Base-by-base conservation (phyloP, 2,113 vertebrate genomes). In the Vulpes ferrilata region DNA sequence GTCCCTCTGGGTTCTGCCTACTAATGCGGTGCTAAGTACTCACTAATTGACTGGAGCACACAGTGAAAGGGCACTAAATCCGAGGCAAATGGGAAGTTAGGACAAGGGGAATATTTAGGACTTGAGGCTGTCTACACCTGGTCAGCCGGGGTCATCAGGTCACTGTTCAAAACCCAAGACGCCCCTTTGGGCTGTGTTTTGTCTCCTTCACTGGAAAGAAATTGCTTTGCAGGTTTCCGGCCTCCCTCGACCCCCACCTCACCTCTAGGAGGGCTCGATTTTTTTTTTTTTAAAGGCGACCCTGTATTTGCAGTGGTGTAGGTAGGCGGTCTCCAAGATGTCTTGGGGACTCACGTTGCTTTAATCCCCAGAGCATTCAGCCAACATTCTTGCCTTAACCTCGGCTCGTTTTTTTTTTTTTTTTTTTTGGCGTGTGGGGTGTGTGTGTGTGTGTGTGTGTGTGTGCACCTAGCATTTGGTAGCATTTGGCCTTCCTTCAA, bases 61-160 rank as follows among this genome's bases (percentile, higher is more conserved):
- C 59, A 73, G 91, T 43, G 93, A 95, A 94, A 89, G 89, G 90
- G 12, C 95, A 53, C 83, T 48, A 65, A 79, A 79, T 48, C 95
- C 85, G 23, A 79, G 82, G 73, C 93, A 95, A 91, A 94, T 30
- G 67, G 93, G 81, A 91, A 93, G 53, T 84, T 59, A 51, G 87
- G 79, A 95, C 93, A 92, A 78, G 60, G 88, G 84, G 93, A 80
- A 87, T 76, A 96, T 92, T 97, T 97, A 93, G 94, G 90, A 88
- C 93, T 91, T 23, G 48, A 93, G 87, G 95, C 96, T 94, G 95
- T 95, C 90, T 73, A 95, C 98, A 98, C 97, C 97, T 97, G 96
- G 92, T 67, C 96, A 67, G 62, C 32, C 7, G 13, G 87, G 95
- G 96, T 98, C 98, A 96, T 25, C 80, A 19, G 96, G 97, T 98